Conservation (phyloP, 2,113 vertebrate genomes). For the Phrynocephalus versicolor region DNA sequence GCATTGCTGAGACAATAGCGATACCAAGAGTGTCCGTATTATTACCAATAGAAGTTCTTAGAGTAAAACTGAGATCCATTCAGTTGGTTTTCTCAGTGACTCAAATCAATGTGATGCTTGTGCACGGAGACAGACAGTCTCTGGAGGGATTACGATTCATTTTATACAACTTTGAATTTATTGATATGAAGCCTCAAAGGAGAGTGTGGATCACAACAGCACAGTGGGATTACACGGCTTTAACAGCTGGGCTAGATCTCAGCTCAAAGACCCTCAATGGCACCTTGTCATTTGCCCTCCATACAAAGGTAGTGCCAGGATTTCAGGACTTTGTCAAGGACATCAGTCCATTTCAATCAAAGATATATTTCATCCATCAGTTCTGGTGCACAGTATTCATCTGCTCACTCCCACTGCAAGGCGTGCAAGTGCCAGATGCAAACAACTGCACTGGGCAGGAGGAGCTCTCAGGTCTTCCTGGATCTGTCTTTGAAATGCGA, state of each 20-base stretch:
- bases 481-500: not conserved
- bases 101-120: not conserved
- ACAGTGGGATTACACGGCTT: not conserved
- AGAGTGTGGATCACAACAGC: not conserved
- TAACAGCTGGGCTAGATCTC: not conserved
- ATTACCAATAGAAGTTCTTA: too few species aligned
- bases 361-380: not conserved
- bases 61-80: not conserved
- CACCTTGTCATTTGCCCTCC: not conserved
- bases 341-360: not conserved
- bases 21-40: not conserved
- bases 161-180: not conserved
- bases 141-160: not conserved
- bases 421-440: too few species aligned
- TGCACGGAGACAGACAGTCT: not conserved
- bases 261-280: not conserved
- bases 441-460: not conserved
- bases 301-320: not conserved
- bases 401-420: not conserved
- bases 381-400: not conserved
- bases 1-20: not conserved
- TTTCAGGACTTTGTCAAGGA: not conserved
- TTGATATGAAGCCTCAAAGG: rapidly evolving
- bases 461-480: not conserved
- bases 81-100: rapidly evolving